These are phyloP conservation scores for Tipula helvola DNA, from an alignment of 2,888 invertebrate genomes.

Conservation along the genomic window DNA sequence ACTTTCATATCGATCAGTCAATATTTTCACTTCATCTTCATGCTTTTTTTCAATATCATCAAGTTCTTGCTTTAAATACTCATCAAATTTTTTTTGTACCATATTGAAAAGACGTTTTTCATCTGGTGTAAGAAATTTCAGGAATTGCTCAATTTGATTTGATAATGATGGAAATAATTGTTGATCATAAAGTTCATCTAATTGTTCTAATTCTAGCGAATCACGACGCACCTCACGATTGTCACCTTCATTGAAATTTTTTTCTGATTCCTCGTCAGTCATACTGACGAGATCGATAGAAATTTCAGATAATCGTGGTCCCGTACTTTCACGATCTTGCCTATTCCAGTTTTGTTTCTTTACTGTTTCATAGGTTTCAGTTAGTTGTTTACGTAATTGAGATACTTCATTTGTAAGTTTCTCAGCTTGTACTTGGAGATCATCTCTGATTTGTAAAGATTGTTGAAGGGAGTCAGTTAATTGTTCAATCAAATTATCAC, in stretches of 20 bases:
- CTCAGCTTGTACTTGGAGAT: slow-evolving; percentile 46
- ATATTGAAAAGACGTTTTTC: slow-evolving; percentile 33
- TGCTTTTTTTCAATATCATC: slow-evolving; percentile 34
- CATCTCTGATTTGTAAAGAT: slow-evolving; percentile 47
- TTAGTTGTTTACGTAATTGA: slow-evolving; percentile 37
- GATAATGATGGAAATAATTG: slow-evolving; percentile 32
- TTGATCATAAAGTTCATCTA: slow-evolving; percentile 15
- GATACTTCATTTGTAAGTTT: slow-evolving; percentile 48
- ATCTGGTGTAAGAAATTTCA: slow-evolving; percentile 28
- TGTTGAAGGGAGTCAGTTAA: slow-evolving; percentile 57
- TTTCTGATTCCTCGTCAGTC: slow-evolving; percentile 33
- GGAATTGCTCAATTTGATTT: slow-evolving; percentile 33
- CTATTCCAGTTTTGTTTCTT: slow-evolving; percentile 25
- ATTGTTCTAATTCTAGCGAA: slow-evolving; percentile 28
- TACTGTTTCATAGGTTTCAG: slow-evolving; percentile 35
- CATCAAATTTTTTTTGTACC: slow-evolving; percentile 43
- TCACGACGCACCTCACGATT: slow-evolving; percentile 28
- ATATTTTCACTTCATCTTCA: slow-evolving; percentile 28
- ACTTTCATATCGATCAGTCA: slow-evolving; percentile 36
- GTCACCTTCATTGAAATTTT: slow-evolving; percentile 26
- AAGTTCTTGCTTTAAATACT: slow-evolving; percentile 42
- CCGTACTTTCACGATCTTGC: slow-evolving; percentile 29
- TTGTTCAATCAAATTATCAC: slow-evolving; percentile 59
- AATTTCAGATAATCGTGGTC: slow-evolving; percentile 33
- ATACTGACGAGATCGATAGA: slow-evolving; percentile 35